phyloP scores from a whole-genome alignment of 2,888 invertebrate species.

The Apeira syringaria region DNA sequence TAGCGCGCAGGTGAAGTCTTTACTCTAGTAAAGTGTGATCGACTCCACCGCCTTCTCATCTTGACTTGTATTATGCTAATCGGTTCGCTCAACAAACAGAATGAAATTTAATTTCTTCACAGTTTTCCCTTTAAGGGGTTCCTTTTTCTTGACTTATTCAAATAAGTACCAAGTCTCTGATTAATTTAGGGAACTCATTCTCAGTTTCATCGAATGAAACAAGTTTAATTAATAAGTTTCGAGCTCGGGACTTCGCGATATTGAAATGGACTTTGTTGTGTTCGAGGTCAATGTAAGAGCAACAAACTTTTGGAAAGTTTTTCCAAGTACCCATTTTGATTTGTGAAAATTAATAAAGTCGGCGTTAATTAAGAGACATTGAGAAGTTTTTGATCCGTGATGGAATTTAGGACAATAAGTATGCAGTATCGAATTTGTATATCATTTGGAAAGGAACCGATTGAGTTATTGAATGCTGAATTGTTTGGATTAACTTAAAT shows the following conservation, averaged over 20 bases:
- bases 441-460: too few species aligned
- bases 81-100: constrained; percentile 60
- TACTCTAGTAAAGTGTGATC: constrained; percentile 23
- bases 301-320: constrained; percentile 23
- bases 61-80: constrained; percentile 74
- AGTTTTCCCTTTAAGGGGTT: constrained; percentile 61
- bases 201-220: constrained; percentile 72
- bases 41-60: constrained; percentile 48
- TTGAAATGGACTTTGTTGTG: constrained; percentile 30
- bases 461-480: too few species aligned
- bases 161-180: constrained; percentile 56
- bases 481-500: too few species aligned
- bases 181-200: constrained; percentile 74
- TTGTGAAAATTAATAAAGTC: constrained; percentile 21
- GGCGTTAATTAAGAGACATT: constrained; percentile 5
- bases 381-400: constrained; percentile 8
- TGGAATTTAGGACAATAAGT: too few species aligned
- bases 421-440: too few species aligned
- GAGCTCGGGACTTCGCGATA: constrained; percentile 41
- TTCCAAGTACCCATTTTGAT: constrained; percentile 20
- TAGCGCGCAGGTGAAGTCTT: constrained; percentile 16
- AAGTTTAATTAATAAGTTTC: constrained; percentile 76
- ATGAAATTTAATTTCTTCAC: constrained; percentile 71
- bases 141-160: constrained; percentile 67
- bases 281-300: constrained; percentile 24